Evolutionary conservation across 2,113 vertebrate species (phyloP).

Genomic region (Eolophus roseicapilla): DNA sequence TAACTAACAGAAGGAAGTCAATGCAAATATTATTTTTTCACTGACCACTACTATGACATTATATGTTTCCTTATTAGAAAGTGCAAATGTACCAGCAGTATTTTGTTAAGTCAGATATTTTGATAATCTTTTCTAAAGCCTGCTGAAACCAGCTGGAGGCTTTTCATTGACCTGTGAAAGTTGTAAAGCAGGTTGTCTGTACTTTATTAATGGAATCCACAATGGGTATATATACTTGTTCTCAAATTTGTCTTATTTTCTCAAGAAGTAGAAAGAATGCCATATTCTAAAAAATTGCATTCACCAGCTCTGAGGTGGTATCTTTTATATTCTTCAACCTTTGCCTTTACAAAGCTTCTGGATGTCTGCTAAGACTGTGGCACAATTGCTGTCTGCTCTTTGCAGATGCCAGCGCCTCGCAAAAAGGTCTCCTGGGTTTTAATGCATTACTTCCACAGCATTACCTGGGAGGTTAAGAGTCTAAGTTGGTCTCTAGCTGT

Average conservation of each 20-base stretch:
- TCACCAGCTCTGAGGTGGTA: background rate
- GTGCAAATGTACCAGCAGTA: background rate
- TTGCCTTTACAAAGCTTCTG: background rate
- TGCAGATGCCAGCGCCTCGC: background rate
- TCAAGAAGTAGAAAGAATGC: background rate
- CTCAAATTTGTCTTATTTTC: background rate
- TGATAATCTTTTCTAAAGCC: background rate
- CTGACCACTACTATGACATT: background rate
- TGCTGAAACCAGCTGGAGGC: background rate
- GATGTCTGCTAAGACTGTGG: background rate
- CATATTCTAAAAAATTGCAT: background rate
- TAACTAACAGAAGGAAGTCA: background rate
- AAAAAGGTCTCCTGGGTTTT: background rate
- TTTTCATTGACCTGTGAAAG: background rate
- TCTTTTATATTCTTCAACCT: background rate
- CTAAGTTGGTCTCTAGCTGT: background rate
- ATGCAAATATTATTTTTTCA: background rate
- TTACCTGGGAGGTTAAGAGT: background rate
- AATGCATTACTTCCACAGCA: background rate
- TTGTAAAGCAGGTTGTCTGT: background rate
- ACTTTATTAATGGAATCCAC: background rate
- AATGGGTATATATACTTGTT: background rate
- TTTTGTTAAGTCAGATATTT: background rate
- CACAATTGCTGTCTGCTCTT: background rate
- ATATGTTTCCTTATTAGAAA: background rate